Base-by-base conservation (phyloP, 2,888 invertebrate species). In the Pocota personata region DNA sequence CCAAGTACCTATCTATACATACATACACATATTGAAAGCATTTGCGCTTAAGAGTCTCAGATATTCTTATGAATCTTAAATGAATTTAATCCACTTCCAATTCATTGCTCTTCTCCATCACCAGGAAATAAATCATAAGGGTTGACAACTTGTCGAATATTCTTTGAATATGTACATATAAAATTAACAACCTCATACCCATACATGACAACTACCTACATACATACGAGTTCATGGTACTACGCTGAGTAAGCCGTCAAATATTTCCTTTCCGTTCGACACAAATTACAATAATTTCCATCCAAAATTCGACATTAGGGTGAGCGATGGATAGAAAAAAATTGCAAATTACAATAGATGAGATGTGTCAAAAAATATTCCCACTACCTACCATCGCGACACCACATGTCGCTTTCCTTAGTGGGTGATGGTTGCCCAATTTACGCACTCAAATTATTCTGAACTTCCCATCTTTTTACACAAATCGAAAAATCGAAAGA, bases 261-360 rank as follows among this genome's bases (percentile, higher is more conserved):
- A 52, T 52, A 5, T 6, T 10, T 67, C 24, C 57, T 43, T n/a
- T 24, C 10, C 71, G 7, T 48, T 52, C 21, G 19, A 32, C 27
- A 62, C 1, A 43, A 78, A 78, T 71, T 60, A 78, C 32, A 71
- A 71, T 62, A 78, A 62, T 60, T 69, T 69, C 50, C 52, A 55
- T 62, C 37, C 50, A 40, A 55, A 67, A 30, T 50, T n/a, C 43
- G 50, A 24, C 32, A 71, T 43, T 55, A 64, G 71, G 71, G 78
- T 40, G 60, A 58, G 27, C 16, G 60, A 12, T 21, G 62, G 48
- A 27, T 19, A 12, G 21, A n/a, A 60, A 16, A 62, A 62, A 55
- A 55, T 52, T 50, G 52, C 37, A 78, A 55, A 60, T 60, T 71
- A 62, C 69, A 64, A 57, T 55, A 71, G 78, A 71, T 50, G 60